Percentiles rank a stretch among this genome's conserved stretches.
These are phyloP conservation scores for Illadopsis cleaveri DNA, from an alignment of 2,113 vertebrate species.

Conservation along the genomic window DNA sequence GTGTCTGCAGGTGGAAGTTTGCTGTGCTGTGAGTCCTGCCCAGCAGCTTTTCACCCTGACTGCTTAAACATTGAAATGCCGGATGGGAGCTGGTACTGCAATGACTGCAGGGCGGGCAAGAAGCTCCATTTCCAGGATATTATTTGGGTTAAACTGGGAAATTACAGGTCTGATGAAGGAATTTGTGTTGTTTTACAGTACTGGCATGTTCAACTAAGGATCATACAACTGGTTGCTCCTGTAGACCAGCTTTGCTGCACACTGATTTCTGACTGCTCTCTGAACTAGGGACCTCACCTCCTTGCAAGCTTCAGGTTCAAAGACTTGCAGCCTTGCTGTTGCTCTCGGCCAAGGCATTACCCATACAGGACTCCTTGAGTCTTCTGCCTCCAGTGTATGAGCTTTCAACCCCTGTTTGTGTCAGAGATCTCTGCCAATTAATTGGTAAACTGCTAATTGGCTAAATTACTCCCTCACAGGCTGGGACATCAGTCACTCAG, in stretches of 20 bases:
- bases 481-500: background rate
- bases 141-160: constrained; percentile 98
- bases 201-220: background rate
- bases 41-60: constrained; percentile 96
- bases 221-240: background rate
- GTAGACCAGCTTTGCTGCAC: background rate
- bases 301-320: background rate
- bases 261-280: background rate
- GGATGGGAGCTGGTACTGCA: constrained; percentile 98
- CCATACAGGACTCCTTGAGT: background rate
- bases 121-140: constrained; percentile 93
- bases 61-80: constrained; percentile 97
- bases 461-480: background rate
- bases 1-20: constrained; percentile 87
- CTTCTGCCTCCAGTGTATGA: background rate
- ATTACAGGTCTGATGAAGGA: constrained; percentile 84
- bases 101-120: constrained; percentile 94
- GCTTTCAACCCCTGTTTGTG: background rate
- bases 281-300: background rate
- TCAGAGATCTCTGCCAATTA: background rate
- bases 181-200: background rate
- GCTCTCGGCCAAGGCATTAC: background rate
- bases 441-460: background rate
- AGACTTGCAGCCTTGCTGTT: background rate
- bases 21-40: constrained; percentile 96